Base-by-base conservation (phyloP, 2,888 invertebrate genomes). In the Fabriciana adippe region DNA sequence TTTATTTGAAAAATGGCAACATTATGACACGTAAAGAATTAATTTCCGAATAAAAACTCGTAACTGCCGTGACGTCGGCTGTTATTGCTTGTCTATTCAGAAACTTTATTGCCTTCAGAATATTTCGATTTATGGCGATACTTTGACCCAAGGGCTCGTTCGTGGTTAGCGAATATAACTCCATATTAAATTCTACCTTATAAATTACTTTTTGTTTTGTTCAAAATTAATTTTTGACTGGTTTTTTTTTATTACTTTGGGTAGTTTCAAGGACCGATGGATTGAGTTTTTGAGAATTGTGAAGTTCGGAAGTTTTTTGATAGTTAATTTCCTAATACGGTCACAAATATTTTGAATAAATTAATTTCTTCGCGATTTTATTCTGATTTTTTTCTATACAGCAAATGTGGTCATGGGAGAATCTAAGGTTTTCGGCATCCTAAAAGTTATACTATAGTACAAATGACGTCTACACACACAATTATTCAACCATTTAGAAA, bases 31-130 rank as follows among this genome's bases (percentile, higher is more conserved):
- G 64, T 69, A 69, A 65, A 73, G 72, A 72, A 81, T 83, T 81
- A 82, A 82, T 76, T 78, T 74, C 59, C 66, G 68, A 75, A 78
- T 77, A 81, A 81, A 79, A 79, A 77, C 77, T 77, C 75, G 75
- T 79, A 79, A 81, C 79, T 75, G 76, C 75, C 76, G 72, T 74
- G 79, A 80, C 79, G 64, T 66, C 31, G 41, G 81, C 79, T 78
- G 76, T 81, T 81, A 79, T 79, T 65, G 73, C 71, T 55, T 68
- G 67, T 74, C 75, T 74, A 69, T 72, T 72, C 71, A 59, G 70
- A 65, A 72, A 74, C 68, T 75, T 76, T 76, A 75, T 72, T 61
- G 72, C 73, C 41, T 57, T 53, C 57, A 16, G 41, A 57, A 60
- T 69, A 66, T 66, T 67, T 67, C 63, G 63, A 69, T 69, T 69